Percentiles rank a stretch among this genome's conserved stretches.
Conservation (phyloP, 1,140 invertebrate genomes). For the Drusus annulatus region DNA sequence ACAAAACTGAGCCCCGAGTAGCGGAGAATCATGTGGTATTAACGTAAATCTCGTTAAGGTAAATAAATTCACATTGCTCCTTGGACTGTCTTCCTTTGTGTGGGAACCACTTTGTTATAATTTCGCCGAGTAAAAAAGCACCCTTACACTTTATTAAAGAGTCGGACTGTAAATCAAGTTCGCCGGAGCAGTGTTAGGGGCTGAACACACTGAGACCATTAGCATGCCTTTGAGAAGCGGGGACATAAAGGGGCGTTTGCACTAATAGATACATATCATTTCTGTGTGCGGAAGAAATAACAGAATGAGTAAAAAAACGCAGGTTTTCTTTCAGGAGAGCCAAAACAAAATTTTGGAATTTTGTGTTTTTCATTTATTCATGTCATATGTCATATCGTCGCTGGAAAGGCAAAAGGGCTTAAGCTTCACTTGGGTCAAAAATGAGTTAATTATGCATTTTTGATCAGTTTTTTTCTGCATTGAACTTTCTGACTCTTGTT, state of each 20-base stretch:
- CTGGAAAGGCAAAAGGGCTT: no score
- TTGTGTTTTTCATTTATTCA: no score
- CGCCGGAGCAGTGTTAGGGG: not conserved
- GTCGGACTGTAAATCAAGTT: slow-evolving; percentile 38
- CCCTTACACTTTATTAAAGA: slow-evolving; percentile 34
- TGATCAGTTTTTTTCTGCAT: no score
- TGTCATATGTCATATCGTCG: no score
- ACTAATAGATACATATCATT: slow-evolving; percentile 10
- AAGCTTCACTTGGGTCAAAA: no score
- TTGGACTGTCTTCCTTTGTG: slow-evolving; percentile 24
- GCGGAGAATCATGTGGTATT: slow-evolving; percentile 18
- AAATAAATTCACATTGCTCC: slow-evolving; percentile 17
- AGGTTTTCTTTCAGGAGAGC: no score
- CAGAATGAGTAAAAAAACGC: no score
- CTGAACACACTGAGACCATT: not conserved
- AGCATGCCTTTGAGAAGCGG: slow-evolving; percentile 23
- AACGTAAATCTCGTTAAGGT: slow-evolving; percentile 21
- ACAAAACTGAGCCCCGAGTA: not conserved
- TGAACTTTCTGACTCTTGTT: no score
- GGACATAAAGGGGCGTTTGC: slow-evolving; percentile 11
- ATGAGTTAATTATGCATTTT: no score
- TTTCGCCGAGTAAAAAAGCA: slow-evolving; percentile 16
- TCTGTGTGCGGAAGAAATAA: no score
- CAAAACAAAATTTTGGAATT: no score
- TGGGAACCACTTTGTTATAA: slow-evolving; percentile 29